Percentiles rank a stretch among this genome's conserved stretches.
Conservation (phyloP, 1,140 invertebrate genomes). For the Tenebrio molitor region DNA sequence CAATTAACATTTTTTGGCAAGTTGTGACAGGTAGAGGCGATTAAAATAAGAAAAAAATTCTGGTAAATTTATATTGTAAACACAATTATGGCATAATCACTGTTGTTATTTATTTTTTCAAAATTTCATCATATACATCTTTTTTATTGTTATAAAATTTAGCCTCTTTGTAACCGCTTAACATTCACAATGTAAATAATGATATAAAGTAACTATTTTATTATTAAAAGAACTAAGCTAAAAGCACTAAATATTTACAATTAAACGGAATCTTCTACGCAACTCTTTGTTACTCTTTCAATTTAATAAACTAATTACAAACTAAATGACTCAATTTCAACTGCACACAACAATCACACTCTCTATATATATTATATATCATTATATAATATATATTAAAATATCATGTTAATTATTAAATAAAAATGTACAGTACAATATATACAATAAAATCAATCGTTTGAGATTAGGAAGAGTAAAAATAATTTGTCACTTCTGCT, state of each 20-base stretch:
- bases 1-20: slow-evolving; percentile 56
- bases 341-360: slow-evolving; percentile 55
- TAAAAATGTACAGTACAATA: slow-evolving; percentile 49
- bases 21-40: slow-evolving; percentile 52
- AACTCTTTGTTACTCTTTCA: slow-evolving; percentile 20
- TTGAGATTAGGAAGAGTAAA: slow-evolving; percentile 48
- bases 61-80: background rate
- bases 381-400: too few species aligned
- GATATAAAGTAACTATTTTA: slow-evolving; percentile 52
- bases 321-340: slow-evolving; percentile 56
- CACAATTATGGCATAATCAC: slow-evolving; percentile 4
- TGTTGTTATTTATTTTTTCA: background rate
- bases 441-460: slow-evolving; percentile 54
- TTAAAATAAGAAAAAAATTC: background rate
- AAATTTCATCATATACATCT: slow-evolving; percentile 28
- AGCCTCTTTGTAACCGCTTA: slow-evolving; percentile 43
- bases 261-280: slow-evolving; percentile 53
- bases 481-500: slow-evolving; percentile 49
- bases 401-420: slow-evolving; percentile 44
- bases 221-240: slow-evolving; percentile 58
- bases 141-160: slow-evolving; percentile 50
- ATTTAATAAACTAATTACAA: slow-evolving; percentile 45
- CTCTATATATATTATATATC: too few species aligned
- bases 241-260: slow-evolving; percentile 60
- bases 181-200: slow-evolving; percentile 56